Evolutionary conservation across 2,113 vertebrate species (phyloP), one percentile per base, ranked within the genome.

Genomic region (Ellobius talpinus): DNA sequence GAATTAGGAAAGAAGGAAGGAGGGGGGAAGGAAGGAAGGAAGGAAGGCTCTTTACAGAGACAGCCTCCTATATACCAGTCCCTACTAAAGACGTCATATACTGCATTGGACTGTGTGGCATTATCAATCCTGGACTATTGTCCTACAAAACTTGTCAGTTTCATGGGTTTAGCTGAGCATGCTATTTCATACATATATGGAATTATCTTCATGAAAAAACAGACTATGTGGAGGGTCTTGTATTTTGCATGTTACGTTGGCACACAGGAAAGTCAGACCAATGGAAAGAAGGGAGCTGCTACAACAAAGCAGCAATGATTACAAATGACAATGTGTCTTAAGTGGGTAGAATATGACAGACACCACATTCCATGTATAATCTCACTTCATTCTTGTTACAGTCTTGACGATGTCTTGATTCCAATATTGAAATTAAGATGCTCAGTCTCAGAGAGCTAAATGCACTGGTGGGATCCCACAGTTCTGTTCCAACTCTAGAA

Each of bases 401-500:
- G 33, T 4, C 31, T 77, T 76, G 45, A 81, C 23, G 33, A 12
- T 33, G 23, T 31, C 70, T 9, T 70, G 39, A 72, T 87, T 65
- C 33, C 70, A 29, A 77, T 65, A 77, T 66, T 9, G 21, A 78
- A 47, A 58, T 5, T 23, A 65, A 84, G 86, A 95, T 76, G n/a
- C 74, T 65, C 31, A 92, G 45, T 36, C 77, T 90, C 5, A 29
- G 63, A 72, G 31, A 47, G 29, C 13, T 47, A 93, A 82, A 45
- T 36, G 50, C 58, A 29, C 1, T 89, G 45, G 66, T 29, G 16
- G 70, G 55, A 85, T 36, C 24, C 31, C 10, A 42, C 9, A 68
- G 88, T 77, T 86, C 82, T 68, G 79, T 73, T 89, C 82, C 63
- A 47, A 78, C 65, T 85, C 70, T n/a, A 91, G 36, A 88, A 42